phyloP scores from a whole-genome alignment of 2,113 vertebrate genomes.

The Xenus cinereus region DNA sequence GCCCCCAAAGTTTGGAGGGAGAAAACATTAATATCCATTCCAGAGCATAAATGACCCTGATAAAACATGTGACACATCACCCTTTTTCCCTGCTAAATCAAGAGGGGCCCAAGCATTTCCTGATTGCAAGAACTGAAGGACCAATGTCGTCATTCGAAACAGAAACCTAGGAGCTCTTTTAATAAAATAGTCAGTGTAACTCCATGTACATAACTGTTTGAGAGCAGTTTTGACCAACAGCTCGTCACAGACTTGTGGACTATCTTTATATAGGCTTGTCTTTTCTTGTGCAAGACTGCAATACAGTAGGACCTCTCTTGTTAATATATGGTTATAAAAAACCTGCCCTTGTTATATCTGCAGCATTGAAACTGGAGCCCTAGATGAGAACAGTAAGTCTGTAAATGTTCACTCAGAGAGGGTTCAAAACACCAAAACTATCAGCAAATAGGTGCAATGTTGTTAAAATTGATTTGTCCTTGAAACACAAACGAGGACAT shows the following conservation, averaged over 20 bases:
- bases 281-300: neutral
- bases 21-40: neutral
- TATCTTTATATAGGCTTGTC: neutral
- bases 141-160: neutral
- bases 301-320: neutral
- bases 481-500: neutral
- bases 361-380: neutral
- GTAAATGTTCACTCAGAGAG: neutral
- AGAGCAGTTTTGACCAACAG: neutral
- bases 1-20: neutral
- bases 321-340: neutral
- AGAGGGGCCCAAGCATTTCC: neutral
- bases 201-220: neutral
- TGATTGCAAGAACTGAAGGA: neutral
- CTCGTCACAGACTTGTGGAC: neutral
- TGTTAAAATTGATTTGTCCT: neutral
- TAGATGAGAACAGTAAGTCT: neutral
- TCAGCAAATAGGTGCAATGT: neutral
- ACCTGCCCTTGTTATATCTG: neutral
- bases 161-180: neutral
- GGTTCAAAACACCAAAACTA: neutral
- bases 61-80: neutral
- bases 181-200: neutral
- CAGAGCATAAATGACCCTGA: neutral
- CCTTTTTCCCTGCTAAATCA: neutral